phyloP scores from a whole-genome alignment of 2,113 vertebrate species.

The Nesoenas mayeri region DNA sequence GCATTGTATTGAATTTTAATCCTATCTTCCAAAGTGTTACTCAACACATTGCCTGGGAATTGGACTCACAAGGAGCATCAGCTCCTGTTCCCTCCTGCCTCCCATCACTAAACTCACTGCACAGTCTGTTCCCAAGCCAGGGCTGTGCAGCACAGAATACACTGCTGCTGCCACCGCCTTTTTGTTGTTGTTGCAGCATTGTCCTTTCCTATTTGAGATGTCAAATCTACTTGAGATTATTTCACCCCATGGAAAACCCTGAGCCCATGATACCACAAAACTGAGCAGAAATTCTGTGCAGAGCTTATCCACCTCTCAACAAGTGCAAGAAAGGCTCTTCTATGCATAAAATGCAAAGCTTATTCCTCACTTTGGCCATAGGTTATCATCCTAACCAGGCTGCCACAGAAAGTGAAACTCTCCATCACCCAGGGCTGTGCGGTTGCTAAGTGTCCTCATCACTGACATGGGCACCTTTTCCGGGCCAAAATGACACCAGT shows the following conservation, averaged over 20 bases:
- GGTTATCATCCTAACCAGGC: neutral
- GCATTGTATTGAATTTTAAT: conserved; percentile 1
- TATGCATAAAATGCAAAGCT: neutral
- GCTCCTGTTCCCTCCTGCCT: neutral
- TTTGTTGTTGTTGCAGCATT: neutral
- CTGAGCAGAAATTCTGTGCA: neutral
- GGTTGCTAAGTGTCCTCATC: neutral
- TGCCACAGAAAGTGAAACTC: neutral
- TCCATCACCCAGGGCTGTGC: neutral
- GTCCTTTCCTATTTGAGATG: neutral
- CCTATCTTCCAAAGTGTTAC: neutral
- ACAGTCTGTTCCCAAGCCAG: accelerated
- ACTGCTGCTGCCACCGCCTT: neutral
- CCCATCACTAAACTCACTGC: neutral
- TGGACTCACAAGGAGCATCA: neutral
- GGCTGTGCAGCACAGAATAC: neutral
- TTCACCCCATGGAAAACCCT: neutral
- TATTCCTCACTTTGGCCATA: neutral
- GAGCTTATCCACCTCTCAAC: neutral
- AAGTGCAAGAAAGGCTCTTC: neutral
- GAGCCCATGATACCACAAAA: neutral
- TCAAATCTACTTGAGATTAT: neutral
- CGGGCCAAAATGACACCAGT: neutral
- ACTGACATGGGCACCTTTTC: neutral
- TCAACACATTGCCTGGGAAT: neutral